Evolutionary conservation across 2,797 vertebrate genomes (phyloP).

Genomic region (Neopelma chrysocephalum): DNA sequence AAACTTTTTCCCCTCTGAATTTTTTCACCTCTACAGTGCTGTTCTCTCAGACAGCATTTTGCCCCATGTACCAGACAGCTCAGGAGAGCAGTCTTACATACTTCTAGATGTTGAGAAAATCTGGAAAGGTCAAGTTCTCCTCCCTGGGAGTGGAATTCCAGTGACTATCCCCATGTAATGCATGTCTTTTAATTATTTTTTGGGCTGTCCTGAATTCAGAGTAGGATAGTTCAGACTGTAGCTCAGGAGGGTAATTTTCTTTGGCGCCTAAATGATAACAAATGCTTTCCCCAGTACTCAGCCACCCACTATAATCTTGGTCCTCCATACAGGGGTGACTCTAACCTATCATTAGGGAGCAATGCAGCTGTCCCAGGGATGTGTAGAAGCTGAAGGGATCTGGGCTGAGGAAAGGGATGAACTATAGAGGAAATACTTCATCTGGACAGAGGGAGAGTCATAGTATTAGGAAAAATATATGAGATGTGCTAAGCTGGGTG

Average conservation of each 20-base stretch:
- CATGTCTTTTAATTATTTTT: neutral
- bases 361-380: neutral
- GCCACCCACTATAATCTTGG: neutral
- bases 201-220: neutral
- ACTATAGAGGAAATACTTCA: neutral
- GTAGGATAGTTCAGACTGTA: neutral
- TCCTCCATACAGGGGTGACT: neutral
- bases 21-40: neutral
- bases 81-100: neutral
- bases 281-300: neutral
- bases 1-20: neutral
- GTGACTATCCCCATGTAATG: accelerated
- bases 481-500: neutral
- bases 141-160: neutral
- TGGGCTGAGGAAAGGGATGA: neutral
- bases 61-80: neutral
- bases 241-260: neutral
- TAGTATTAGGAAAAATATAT: neutral
- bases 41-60: neutral
- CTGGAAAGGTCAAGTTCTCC: neutral
- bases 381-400: neutral
- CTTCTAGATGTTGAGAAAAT: neutral
- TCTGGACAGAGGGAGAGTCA: neutral
- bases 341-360: neutral
- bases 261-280: neutral